These are phyloP conservation scores for Exaiptasia diaphana DNA, from an alignment of 64 coral and sea anemone genomes.

Conservation along the genomic window DNA sequence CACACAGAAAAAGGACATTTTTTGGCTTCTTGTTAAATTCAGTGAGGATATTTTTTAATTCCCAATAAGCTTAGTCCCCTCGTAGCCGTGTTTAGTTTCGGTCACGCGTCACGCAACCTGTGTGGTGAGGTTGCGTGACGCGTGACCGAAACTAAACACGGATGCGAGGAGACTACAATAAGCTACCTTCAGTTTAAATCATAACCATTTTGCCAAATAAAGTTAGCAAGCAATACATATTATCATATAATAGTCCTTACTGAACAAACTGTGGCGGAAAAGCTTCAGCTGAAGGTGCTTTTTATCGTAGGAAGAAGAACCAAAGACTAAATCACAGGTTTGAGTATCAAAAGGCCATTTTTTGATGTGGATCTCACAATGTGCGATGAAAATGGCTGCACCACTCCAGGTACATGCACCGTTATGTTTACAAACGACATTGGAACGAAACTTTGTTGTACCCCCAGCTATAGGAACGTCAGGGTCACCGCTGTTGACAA, in stretches of 20 bases:
- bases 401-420: slow-evolving; percentile 49
- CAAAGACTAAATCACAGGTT: slow-evolving; percentile 35
- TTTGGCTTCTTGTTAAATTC: too few relatives aligned
- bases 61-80: too few relatives aligned
- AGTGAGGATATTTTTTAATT: too few relatives aligned
- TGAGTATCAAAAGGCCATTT: slow-evolving; percentile 56
- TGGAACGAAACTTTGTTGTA: slow-evolving; percentile 43
- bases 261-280: not conserved
- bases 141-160: too few relatives aligned
- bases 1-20: too few relatives aligned
- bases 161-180: too few relatives aligned
- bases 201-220: not conserved
- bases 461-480: slow-evolving; percentile 18
- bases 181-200: slow-evolving; percentile 1
- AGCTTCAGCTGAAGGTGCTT: not conserved
- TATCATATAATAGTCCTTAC: not conserved
- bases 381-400: slow-evolving; percentile 43
- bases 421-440: not conserved
- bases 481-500: slow-evolving; percentile 46
- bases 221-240: not conserved
- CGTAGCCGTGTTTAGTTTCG: too few relatives aligned
- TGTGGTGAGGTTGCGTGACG: too few relatives aligned
- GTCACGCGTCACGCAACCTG: too few relatives aligned
- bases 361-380: slow-evolving; percentile 4
- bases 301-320: slow-evolving; percentile 34